These are phyloP conservation scores for Coryphaenoides rupestris DNA, from an alignment of 2,113 vertebrate genomes.

Conservation along the genomic window DNA sequence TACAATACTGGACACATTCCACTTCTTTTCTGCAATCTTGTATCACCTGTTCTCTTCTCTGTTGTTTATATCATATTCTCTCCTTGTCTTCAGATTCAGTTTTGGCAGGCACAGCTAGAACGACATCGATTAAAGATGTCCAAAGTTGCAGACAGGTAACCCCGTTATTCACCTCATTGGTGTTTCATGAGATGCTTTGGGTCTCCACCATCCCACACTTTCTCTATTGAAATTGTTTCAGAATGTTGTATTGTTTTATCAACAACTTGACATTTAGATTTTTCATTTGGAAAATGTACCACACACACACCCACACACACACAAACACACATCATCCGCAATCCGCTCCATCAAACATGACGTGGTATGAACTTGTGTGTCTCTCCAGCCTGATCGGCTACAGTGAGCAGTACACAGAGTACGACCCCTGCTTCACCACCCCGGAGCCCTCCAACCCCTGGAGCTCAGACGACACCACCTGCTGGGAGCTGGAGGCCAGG, in stretches of 20 bases:
- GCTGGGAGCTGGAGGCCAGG: constrained; percentile 86
- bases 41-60: constrained; percentile 22
- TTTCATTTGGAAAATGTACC: no score
- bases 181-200: no score
- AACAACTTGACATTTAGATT: no score
- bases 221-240: no score
- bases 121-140: constrained; percentile 91
- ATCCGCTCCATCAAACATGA: no score
- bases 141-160: constrained; percentile 87
- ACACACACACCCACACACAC: no score
- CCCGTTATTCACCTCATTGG: not conserved
- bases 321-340: no score
- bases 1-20: no score
- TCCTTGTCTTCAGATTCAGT: constrained; percentile 78
- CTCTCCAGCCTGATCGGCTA: constrained; percentile 77
- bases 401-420: constrained; percentile 85
- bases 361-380: not conserved
- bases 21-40: not conserved
- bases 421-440: constrained; percentile 82
- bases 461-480: constrained; percentile 82
- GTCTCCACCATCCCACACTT: no score
- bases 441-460: constrained; percentile 85
- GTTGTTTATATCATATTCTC: constrained; percentile 19
- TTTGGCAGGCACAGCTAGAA: constrained; percentile 87
- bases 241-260: no score